phyloP scores from a whole-genome alignment of 2,113 vertebrate genomes.

The Rhabdomys dilectus region DNA sequence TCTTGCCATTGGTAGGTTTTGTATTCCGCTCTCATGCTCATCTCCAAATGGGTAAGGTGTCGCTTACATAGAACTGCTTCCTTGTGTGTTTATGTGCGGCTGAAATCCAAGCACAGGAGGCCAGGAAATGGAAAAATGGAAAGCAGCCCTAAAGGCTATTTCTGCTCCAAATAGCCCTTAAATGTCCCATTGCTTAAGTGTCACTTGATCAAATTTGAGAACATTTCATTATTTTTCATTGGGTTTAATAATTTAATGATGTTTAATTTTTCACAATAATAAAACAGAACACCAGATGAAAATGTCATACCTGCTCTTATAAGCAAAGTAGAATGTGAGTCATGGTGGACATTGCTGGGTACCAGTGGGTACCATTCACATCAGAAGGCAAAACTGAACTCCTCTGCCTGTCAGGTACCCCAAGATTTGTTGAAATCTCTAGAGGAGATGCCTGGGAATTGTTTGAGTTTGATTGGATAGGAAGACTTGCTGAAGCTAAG shows the following conservation, averaged over 20 bases:
- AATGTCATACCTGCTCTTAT: conserved; percentile 87
- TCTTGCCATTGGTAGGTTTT: not conserved
- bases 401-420: accelerated
- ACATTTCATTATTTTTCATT: conserved; percentile 87
- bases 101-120: conserved; percentile 21
- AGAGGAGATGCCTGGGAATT: too few species aligned
- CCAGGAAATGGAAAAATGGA: not conserved
- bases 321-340: conserved; percentile 81
- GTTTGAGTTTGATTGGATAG: too few species aligned
- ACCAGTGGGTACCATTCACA: accelerated
- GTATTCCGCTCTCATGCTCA: not conserved
- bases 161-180: conserved; percentile 63
- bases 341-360: conserved; percentile 29
- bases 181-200: conserved; percentile 48
- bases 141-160: not conserved
- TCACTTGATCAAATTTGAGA: conserved; percentile 78
- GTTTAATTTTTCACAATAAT: conserved; percentile 88
- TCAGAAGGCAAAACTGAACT: not conserved
- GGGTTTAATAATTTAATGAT: conserved; percentile 87
- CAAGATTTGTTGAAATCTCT: too few species aligned
- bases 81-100: not conserved
- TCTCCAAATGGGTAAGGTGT: accelerated
- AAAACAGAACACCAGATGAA: conserved; percentile 88
- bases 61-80: not conserved
- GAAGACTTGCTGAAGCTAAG: too few species aligned